These are phyloP conservation scores for Odobenus rosmarus DNA, from an alignment of 2,113 vertebrate genomes.

Conservation along the genomic window DNA sequence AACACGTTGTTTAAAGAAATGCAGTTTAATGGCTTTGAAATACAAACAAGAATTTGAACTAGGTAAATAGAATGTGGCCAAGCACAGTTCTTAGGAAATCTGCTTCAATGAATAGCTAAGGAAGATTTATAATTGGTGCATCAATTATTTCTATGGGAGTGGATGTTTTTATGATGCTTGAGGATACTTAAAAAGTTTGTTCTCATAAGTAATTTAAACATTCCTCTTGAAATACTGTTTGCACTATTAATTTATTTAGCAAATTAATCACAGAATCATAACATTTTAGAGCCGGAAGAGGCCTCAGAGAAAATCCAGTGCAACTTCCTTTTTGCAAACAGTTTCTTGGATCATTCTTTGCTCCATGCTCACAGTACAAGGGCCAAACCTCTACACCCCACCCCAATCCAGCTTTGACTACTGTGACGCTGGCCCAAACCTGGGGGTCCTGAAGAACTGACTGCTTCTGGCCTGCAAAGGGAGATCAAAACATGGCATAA, in stretches of 20 bases:
- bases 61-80: slow-evolving; percentile 68
- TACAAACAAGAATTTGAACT: slow-evolving; percentile 68
- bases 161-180: slow-evolving; percentile 68
- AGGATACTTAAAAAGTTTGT: slow-evolving; percentile 75
- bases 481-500: neutral
- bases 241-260: slow-evolving; percentile 74
- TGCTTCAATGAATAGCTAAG: slow-evolving; percentile 62
- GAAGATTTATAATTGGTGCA: slow-evolving; percentile 72
- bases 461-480: neutral
- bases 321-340: slow-evolving; percentile 17
- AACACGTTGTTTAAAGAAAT: slow-evolving; percentile 68
- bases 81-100: slow-evolving; percentile 52
- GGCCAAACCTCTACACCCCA: neutral
- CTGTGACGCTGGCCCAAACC: neutral
- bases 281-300: slow-evolving; percentile 64
- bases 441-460: neutral
- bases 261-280: slow-evolving; percentile 75
- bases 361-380: neutral
- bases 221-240: slow-evolving; percentile 75
- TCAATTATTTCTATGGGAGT: slow-evolving; percentile 74
- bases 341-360: slow-evolving; percentile 6
- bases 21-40: slow-evolving; percentile 64
- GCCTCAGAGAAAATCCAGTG: slow-evolving; percentile 53
- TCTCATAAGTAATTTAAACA: slow-evolving; percentile 78
- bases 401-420: neutral